Conservation (phyloP, 2,888 invertebrate genomes). For the Nemoura dubitans region DNA sequence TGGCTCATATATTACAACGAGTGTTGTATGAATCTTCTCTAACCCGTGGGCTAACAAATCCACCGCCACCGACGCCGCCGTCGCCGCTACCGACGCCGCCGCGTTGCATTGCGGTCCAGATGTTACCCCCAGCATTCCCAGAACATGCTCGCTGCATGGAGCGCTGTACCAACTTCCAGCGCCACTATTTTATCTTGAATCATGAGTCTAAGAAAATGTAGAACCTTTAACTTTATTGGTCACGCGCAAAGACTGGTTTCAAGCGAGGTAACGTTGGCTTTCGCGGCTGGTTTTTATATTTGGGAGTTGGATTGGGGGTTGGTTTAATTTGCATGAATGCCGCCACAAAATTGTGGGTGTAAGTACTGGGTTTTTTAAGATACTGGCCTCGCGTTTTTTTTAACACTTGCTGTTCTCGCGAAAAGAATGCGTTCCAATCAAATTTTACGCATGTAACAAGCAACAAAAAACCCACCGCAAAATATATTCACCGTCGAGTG, state of each 20-base stretch:
- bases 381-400: not conserved
- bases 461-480: not conserved
- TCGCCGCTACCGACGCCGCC: not conserved
- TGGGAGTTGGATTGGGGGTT: not conserved
- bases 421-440: not conserved
- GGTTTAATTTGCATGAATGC: not conserved
- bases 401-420: too few species aligned
- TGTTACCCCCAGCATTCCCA: constrained; percentile 31
- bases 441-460: not conserved
- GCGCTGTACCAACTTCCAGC: not conserved
- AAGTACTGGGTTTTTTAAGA: not conserved
- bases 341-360: too few species aligned
- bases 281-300: not conserved
- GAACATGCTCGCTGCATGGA: not conserved
- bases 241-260: not conserved
- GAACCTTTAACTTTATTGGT: constrained; percentile 7
- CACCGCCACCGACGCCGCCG: constrained; percentile 1
- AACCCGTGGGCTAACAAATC: constrained; percentile 29
- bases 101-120: constrained; percentile 33
- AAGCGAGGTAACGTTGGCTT: not conserved
- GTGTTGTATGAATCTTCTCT: constrained; percentile 35
- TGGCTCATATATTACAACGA: constrained; percentile 41
- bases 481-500: not conserved
- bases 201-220: not conserved
- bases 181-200: not conserved